phyloP scores from a whole-genome alignment of 1,140 invertebrate species.

The Chrysoperla carnea region DNA sequence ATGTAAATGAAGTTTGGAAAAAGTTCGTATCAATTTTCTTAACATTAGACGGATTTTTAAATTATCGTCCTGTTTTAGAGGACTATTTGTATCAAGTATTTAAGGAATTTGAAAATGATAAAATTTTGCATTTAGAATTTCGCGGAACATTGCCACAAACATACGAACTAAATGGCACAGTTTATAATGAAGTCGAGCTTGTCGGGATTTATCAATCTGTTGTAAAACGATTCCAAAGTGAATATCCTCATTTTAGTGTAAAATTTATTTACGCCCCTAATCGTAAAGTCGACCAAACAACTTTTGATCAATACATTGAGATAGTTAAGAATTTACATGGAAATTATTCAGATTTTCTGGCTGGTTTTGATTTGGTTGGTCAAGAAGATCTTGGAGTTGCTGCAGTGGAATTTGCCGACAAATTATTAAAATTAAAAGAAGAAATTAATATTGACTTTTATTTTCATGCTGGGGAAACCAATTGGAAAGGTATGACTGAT shows the following conservation, averaged over 20 bases:
- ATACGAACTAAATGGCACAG: conserved; percentile 31
- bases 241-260: conserved; percentile 42
- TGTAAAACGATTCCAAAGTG: conserved; percentile 25
- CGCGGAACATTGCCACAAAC: conserved; percentile 27
- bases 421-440: conserved; percentile 10
- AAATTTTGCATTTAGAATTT: conserved; percentile 64
- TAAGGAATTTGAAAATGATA: conserved; percentile 53
- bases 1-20: conserved; percentile 46
- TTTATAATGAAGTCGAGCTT: conserved; percentile 21
- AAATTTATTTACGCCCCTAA: conserved; percentile 42
- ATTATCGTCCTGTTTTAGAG: conserved; percentile 51
- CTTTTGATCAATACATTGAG: conserved; percentile 23
- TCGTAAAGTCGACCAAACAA: conserved; percentile 16
- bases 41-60: conserved; percentile 37
- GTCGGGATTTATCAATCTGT: conserved; percentile 28
- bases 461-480: conserved; percentile 63
- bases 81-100: conserved; percentile 53
- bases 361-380: conserved; percentile 58
- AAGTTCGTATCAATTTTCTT: conserved; percentile 45
- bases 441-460: conserved; percentile 33
- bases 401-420: conserved; percentile 37
- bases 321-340: conserved; percentile 19
- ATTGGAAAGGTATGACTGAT: conserved; percentile 30
- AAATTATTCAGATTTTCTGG: conserved; percentile 36
- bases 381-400: conserved; percentile 50